Evolutionary conservation across 2,888 invertebrate genomes (phyloP).

Genomic region (Globia sparganii): DNA sequence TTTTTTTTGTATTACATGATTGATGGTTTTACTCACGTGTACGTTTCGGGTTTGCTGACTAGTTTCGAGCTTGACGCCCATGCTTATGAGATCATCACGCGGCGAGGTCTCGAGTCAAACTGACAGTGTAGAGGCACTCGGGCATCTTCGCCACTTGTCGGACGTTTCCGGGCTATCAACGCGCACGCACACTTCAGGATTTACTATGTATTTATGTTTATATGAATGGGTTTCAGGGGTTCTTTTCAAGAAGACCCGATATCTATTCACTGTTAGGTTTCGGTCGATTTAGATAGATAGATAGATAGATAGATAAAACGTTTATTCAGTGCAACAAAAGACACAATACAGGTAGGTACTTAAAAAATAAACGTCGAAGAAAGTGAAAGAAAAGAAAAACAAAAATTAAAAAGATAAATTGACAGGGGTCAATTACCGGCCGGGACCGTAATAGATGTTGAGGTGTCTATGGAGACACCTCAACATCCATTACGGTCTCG

Average conservation of each 20-base stretch:
- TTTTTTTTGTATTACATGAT: not conserved
- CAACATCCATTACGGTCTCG: too few species aligned
- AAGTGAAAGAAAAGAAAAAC: too few species aligned
- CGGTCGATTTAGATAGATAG: too few species aligned
- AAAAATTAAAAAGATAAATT: too few species aligned
- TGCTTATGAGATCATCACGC: constrained; percentile 28
- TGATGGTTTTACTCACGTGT: constrained; percentile 16
- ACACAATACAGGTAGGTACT: too few species aligned
- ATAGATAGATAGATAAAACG: too few species aligned
- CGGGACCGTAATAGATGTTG: too few species aligned
- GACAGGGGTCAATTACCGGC: too few species aligned
- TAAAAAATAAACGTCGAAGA: too few species aligned
- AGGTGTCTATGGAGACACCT: too few species aligned
- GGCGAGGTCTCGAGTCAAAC: constrained; percentile 39
- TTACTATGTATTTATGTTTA: not conserved
- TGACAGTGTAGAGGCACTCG: constrained; percentile 8
- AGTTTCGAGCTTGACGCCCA: constrained; percentile 13
- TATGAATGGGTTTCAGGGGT: not conserved
- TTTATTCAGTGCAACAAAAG: too few species aligned
- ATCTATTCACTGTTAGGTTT: not conserved
- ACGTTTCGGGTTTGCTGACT: not conserved
- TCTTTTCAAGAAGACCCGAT: not conserved
- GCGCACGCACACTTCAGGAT: not conserved
- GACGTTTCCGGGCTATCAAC: not conserved
- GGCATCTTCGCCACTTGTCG: constrained; percentile 1